Conservation (phyloP, 2,888 invertebrate genomes). For the Eupithecia dodoneata region DNA sequence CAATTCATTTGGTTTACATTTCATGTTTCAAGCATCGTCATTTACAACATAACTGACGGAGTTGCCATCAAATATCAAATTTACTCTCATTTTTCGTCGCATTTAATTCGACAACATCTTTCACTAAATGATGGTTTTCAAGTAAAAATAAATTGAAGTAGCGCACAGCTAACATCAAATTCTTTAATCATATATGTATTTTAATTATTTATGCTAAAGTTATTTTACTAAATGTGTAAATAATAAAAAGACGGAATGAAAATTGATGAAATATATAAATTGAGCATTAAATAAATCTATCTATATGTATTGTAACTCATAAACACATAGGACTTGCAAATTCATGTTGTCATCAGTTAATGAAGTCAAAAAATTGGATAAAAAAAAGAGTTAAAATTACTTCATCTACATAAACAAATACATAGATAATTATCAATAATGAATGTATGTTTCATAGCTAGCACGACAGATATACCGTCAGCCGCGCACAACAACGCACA, state of each 20-base stretch:
- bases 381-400: not conserved
- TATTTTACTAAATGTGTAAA: conserved; percentile 1
- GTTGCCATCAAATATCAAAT: conserved; percentile 7
- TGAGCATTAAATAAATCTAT: conserved; percentile 16
- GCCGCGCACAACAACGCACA: too few species aligned
- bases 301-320: conserved; percentile 11
- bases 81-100: not conserved
- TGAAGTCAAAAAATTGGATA: not conserved
- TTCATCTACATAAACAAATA: not conserved
- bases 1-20: not conserved
- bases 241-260: not conserved
- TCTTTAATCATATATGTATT: not conserved
- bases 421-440: too few species aligned
- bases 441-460: not conserved
- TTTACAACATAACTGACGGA: conserved; percentile 11
- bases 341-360: not conserved
- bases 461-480: not conserved
- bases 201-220: not conserved
- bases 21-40: not conserved
- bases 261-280: conserved; percentile 13
- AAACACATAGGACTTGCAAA: not conserved
- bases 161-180: conserved; percentile 14
- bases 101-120: not conserved
- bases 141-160: not conserved
- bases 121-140: not conserved